These are phyloP conservation scores for Cosmorhoe ocellata DNA, from an alignment of 2,888 invertebrate genomes.

Conservation along the genomic window DNA sequence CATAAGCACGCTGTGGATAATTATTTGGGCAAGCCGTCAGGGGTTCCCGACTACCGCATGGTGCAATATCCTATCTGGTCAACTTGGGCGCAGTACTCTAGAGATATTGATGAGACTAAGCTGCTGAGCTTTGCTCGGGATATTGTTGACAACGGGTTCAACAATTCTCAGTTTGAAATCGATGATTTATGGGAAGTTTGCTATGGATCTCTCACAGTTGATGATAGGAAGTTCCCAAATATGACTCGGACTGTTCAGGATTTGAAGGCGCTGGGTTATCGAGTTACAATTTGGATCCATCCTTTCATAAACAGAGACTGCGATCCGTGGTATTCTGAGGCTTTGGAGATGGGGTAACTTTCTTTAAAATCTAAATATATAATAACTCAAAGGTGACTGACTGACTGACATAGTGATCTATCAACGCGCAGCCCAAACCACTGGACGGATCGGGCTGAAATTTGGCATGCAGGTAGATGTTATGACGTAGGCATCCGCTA, in stretches of 20 bases:
- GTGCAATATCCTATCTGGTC: constrained; percentile 93
- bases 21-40: constrained; percentile 84
- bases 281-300: constrained; percentile 92
- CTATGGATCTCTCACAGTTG: constrained; percentile 90
- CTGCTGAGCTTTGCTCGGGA: constrained; percentile 85
- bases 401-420: too few species aligned
- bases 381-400: too few species aligned
- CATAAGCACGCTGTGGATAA: constrained; percentile 84
- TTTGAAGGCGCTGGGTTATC: constrained; percentile 85
- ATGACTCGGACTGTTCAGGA: constrained; percentile 82
- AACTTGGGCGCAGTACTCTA: constrained; percentile 90
- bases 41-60: constrained; percentile 85
- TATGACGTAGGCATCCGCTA: too few species aligned
- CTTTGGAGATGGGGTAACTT: constrained; percentile 78
- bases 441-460: too few species aligned
- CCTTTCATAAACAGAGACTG: constrained; percentile 92
- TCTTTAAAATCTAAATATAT: background rate
- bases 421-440: too few species aligned
- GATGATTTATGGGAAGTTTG: constrained; percentile 94
- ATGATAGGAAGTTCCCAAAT: constrained; percentile 86
- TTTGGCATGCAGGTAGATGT: too few species aligned
- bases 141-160: constrained; percentile 85
- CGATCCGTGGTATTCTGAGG: constrained; percentile 81
- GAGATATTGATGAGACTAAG: constrained; percentile 82
- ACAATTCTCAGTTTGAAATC: constrained; percentile 90